A percentile compares a stretch with the other conserved stretches of the same genome.
These are phyloP conservation scores for Pediacus dermestoides DNA, from an alignment of 2,888 invertebrate genomes.

Conservation along the genomic window DNA sequence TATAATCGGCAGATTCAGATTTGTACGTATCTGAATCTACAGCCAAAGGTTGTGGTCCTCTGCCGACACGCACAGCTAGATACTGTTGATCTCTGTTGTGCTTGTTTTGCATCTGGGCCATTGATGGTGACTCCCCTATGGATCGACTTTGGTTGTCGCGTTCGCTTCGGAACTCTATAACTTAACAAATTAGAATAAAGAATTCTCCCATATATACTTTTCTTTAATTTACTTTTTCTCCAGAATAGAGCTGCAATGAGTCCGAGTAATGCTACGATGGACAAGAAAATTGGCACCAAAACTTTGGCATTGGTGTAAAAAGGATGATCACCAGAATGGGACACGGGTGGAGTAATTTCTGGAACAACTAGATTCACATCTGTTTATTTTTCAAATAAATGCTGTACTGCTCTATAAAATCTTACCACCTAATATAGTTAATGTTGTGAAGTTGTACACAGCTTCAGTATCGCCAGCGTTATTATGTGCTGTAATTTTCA, in stretches of 20 bases:
- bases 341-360: constrained; percentile 64
- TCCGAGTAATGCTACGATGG: constrained; percentile 63
- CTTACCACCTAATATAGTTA: constrained; percentile 72
- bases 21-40: constrained; percentile 55
- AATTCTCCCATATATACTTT: too few species aligned
- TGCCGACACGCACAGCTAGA: constrained; percentile 59
- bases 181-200: constrained; percentile 4
- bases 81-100: constrained; percentile 77
- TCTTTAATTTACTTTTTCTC: constrained; percentile 59
- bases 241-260: constrained; percentile 69
- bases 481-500: constrained; percentile 77
- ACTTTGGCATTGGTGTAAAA: constrained; percentile 66
- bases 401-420: not conserved
- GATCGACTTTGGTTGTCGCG: constrained; percentile 50
- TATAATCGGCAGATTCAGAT: constrained; percentile 67
- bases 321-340: constrained; percentile 62
- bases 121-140: constrained; percentile 72
- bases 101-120: constrained; percentile 76
- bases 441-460: constrained; percentile 80
- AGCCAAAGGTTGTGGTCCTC: constrained; percentile 49
- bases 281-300: constrained; percentile 60
- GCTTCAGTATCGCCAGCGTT: constrained; percentile 83
- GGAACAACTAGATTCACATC: constrained; percentile 52
- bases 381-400: not conserved
- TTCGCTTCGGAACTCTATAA: constrained; percentile 51